Base-by-base conservation (phyloP, 2,888 invertebrate genomes). In the Platypus cylindrus region DNA sequence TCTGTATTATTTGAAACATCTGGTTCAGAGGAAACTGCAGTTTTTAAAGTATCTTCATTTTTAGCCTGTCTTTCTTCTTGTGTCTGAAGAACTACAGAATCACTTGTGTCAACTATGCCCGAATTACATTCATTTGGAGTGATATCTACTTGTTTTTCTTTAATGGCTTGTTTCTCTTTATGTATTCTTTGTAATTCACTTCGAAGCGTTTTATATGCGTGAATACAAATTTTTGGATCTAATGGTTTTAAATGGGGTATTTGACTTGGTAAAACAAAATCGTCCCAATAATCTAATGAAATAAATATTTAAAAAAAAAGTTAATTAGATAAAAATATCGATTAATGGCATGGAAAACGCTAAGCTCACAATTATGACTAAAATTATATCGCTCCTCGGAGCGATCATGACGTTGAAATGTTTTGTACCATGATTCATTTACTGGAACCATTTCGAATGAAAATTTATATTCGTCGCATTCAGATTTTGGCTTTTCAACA, bases 391-490 rank as follows among this genome's bases (percentile, higher is more conserved):
- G 65, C 43, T 79, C 73, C 43, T 74, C 71, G 11, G 78, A 77
- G 30, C 71, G 69, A 52, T 85, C 84, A 53, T 84, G 82, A 1
- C 86, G 67, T 44, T 71, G 69, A 53, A 83, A 86, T 1, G 84
- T 78, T 43, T 75, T 71, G 54, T 75, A 83, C 86, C 86, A 86
- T 0, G 80, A 71, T 53, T 84, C 83, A 14, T 73, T 71, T 20
- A 62, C 65, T 1, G 85, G 85, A 37, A 81, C 66, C 11, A 70
- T 69, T 59, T 86, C 85, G 55, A 86, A 86, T 0, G 79, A 75
- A 52, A 78, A 81, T 53, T 73, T 71, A 46, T 77, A 63, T 49
- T 71, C 71, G 41, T 75, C 71, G 28, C 78, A 67, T 26, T 65
- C 62, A 33, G 65, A 22, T 35, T 41, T 44, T 30, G 43, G 55